Conservation (phyloP, 2,888 invertebrate genomes). For the Stenotaenia linearis region DNA sequence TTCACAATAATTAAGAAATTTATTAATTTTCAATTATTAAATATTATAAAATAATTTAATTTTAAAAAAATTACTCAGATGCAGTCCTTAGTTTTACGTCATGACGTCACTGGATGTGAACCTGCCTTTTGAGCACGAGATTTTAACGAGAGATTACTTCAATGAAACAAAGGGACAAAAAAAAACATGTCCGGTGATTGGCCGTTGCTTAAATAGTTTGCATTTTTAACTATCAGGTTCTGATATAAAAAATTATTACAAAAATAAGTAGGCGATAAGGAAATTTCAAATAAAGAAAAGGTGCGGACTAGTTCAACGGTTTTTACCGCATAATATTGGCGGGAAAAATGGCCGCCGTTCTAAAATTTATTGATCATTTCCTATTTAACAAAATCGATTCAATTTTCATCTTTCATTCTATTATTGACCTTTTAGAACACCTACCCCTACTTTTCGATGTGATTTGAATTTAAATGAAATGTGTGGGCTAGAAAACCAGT, state of each 20-base stretch:
- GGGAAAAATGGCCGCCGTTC: not conserved
- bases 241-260: not conserved
- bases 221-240: not conserved
- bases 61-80: too few species aligned
- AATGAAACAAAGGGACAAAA: not conserved
- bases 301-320: not conserved
- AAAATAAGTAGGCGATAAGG: not conserved
- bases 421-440: not conserved
- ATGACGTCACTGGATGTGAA: not conserved
- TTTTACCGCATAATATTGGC: not conserved
- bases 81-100: too few species aligned
- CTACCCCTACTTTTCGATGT: not conserved
- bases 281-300: not conserved
- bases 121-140: not conserved
- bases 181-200: not conserved
- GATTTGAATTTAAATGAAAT: not conserved
- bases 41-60: too few species aligned
- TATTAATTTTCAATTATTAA: too few species aligned
- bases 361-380: not conserved
- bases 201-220: not conserved
- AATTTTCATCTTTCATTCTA: not conserved
- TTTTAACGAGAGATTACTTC: too few species aligned
- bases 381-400: not conserved
- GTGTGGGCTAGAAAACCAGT: conserved; percentile 11
- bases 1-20: too few species aligned